phyloP scores from a whole-genome alignment of 1,140 invertebrate species.

The Heterodera schachtii region DNA sequence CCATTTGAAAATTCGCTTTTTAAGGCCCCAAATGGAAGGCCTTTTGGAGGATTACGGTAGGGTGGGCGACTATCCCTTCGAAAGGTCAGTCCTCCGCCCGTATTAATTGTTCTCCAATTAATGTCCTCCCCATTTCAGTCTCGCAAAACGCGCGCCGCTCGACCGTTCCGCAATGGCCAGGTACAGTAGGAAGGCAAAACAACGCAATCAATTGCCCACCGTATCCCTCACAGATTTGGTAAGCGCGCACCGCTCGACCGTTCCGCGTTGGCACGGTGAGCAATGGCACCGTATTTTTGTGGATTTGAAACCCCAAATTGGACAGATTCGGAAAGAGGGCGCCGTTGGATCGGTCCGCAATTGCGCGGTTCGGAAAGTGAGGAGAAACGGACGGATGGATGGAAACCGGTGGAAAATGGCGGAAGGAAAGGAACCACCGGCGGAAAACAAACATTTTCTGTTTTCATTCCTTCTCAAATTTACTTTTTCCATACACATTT shows the following conservation, averaged over 20 bases:
- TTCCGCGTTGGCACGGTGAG: constrained; percentile 18
- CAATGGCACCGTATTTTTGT: neutral
- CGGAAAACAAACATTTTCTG: too few species aligned
- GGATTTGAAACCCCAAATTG: neutral
- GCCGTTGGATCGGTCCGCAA: constrained; percentile 21
- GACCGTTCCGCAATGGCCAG: constrained; percentile 28
- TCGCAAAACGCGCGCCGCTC: constrained; percentile 23
- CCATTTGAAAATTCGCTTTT: neutral
- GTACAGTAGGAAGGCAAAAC: neutral
- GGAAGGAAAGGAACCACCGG: too few species aligned
- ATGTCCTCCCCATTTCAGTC: neutral
- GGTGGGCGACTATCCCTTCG: neutral
- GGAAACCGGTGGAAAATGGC: too few species aligned
- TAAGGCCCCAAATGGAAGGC: neutral
- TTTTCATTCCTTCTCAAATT: too few species aligned
- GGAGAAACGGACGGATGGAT: neutral
- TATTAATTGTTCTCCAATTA: neutral
- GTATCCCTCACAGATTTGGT: constrained; percentile 15
- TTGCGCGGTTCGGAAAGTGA: constrained; percentile 12
- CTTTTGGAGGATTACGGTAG: neutral
- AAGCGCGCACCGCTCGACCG: constrained; percentile 28
- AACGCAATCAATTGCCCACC: neutral
- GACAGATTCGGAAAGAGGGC: constrained; percentile 24
- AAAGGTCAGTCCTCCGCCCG: neutral
- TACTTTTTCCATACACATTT: too few species aligned